These are phyloP conservation scores for Pipra filicauda DNA, from an alignment of 2,113 vertebrate species.

Conservation along the genomic window DNA sequence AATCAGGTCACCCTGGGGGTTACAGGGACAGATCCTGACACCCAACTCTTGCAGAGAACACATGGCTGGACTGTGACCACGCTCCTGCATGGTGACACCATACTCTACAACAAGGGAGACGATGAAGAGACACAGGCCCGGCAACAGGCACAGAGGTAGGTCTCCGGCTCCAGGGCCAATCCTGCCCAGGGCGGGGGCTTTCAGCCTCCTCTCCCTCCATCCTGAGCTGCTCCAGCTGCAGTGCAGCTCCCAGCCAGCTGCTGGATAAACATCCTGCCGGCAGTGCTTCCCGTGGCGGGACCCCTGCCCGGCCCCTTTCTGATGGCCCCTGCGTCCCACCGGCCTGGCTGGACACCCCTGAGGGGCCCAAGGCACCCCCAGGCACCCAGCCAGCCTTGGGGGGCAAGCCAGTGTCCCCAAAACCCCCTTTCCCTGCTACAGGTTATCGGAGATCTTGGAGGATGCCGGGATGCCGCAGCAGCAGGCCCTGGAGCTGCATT, in stretches of 20 bases:
- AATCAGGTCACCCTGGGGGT: not conserved
- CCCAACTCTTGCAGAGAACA: slow-evolving; percentile 20
- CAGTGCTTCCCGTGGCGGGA: slow-evolving; percentile 37
- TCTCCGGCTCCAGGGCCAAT: fast-evolving
- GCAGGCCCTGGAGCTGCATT: slow-evolving; percentile 73
- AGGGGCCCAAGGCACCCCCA: not conserved
- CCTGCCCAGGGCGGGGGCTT: not conserved
- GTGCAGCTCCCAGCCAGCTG: not conserved
- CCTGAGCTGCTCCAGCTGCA: slow-evolving; percentile 52
- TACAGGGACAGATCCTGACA: not conserved
- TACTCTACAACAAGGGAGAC: slow-evolving; percentile 39
- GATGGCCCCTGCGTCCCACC: not conserved
- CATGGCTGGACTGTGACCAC: slow-evolving; percentile 2
- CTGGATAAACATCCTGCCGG: slow-evolving; percentile 72
- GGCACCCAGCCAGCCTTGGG: no score
- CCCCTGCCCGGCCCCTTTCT: slow-evolving; percentile 20
- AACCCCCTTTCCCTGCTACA: not conserved
- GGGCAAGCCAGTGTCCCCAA: not conserved
- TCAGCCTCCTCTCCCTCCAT: not conserved
- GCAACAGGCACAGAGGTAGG: slow-evolving; percentile 27
- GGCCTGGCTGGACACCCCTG: fast-evolving
- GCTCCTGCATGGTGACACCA: not conserved
- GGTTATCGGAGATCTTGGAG: slow-evolving; percentile 76
- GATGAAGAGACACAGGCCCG: not conserved
- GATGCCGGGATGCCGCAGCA: not conserved